phyloP scores from a whole-genome alignment of 1,140 invertebrate species.

The Neuroterus valhalla region DNA sequence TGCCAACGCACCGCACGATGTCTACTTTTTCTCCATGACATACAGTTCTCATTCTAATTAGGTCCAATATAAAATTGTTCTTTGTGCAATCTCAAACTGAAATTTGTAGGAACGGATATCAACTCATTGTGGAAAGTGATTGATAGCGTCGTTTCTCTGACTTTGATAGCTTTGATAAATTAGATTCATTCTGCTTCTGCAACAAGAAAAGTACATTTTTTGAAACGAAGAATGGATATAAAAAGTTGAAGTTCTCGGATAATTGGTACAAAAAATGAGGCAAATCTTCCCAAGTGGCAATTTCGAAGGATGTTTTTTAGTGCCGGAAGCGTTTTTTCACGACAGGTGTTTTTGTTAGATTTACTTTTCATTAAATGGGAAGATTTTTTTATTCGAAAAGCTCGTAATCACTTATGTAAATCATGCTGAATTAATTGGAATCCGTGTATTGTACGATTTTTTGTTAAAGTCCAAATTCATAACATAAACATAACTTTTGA shows the following conservation, averaged over 20 bases:
- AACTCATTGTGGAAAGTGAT: not conserved
- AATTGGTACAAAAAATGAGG: conserved; percentile 2
- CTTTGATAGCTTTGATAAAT: not conserved
- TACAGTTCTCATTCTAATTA: not conserved
- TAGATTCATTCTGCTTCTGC: not conserved
- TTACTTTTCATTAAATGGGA: not conserved
- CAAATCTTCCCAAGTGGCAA: not conserved
- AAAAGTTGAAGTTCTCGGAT: not conserved
- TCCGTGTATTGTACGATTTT: not conserved
- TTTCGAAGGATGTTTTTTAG: not conserved
- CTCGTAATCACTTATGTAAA: not conserved
- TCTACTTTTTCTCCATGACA: not conserved
- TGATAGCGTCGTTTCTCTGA: not conserved
- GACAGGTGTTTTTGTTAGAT: not conserved
- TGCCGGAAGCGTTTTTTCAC: not conserved
- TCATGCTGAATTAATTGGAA: not conserved
- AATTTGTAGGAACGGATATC: too few species aligned
- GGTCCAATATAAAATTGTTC: not conserved
- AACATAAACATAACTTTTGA: not conserved
- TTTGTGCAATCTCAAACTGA: too few species aligned
- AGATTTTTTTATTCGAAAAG: not conserved
- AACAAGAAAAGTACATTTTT: not conserved
- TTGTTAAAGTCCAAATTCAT: not conserved
- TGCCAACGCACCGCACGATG: conserved; percentile 40
- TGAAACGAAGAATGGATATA: conserved; percentile 7